Evolutionary conservation across 2,888 invertebrate species (phyloP), one percentile per base, ranked within the genome.

Genomic region (Heliothis peltigera): DNA sequence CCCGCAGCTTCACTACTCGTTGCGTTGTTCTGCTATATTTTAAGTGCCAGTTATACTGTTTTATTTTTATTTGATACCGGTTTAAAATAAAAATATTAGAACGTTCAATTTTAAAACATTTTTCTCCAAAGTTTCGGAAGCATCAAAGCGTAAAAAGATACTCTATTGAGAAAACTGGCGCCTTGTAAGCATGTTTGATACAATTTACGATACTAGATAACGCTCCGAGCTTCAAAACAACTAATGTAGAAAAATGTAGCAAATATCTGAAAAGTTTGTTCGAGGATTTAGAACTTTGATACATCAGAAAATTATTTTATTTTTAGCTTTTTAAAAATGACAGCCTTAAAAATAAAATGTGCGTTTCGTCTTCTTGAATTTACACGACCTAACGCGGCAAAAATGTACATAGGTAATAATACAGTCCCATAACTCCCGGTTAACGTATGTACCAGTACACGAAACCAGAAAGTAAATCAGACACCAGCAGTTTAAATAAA

Each of bases 381-480:
- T 68, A 70, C 69, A 61, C 47, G 55, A 53, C 76, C 61, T 57
- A 69, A 71, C 70, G 56, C 70, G 73, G 59, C 63, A 57, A 53
- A 64, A 79, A 84, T 79, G 79, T 83, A 81, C 77, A 77, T 82
- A 69, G 64, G 77, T 70, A 77, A 80, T 81, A 83, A 81, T 82
- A 77, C 77, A 75, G 77, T 73, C 71, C 71, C 80, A 80, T 83
- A 82, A 82, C 77, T 82, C 70, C 75, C 62, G 67, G 71, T 79
- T 75, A 79, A 74, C 70, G 77, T n/a, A n/a, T n/a, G n/a, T 79
- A 64, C 72, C 70, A 65, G 76, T 80, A 83, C 77, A 81, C 79
- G 71, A 81, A 86, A 80, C 81, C 70, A 79, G 70, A 86, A 84
- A 88, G 83, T 87, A 86, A 88, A 87, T 85, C 87, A 84, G 82